Conservation (phyloP, 2,797 vertebrate genomes). For the Cetoscarus ocellatus region DNA sequence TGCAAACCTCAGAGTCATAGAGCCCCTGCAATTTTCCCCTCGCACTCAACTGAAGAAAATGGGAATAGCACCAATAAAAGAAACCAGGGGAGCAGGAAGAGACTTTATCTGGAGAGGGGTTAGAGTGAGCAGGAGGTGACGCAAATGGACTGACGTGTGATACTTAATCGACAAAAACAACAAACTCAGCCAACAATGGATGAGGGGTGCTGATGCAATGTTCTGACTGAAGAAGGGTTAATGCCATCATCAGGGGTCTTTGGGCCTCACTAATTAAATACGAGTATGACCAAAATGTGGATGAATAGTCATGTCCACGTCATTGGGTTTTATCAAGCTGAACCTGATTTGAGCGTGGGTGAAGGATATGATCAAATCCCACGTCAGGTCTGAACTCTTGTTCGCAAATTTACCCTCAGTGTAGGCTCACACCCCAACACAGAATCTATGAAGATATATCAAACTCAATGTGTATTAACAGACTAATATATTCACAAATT, state of each 20-base stretch:
- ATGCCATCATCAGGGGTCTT: conserved; percentile 8
- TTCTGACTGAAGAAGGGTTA: conserved; percentile 32
- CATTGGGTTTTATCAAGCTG: no score
- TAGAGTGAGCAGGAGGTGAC: conserved; percentile 27
- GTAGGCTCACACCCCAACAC: no score
- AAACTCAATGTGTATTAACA: no score
- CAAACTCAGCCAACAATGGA: conserved; percentile 9
- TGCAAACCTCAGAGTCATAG: conserved; percentile 37
- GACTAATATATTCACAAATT: no score
- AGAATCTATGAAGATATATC: no score
- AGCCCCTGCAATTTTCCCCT: conserved; percentile 25
- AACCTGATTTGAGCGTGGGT: no score
- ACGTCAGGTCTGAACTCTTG: no score
- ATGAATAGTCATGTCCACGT: no score
- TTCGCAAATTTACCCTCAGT: no score
- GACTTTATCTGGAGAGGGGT: conserved; percentile 15
- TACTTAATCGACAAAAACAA: conserved; percentile 2
- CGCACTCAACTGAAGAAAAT: conserved; percentile 17
- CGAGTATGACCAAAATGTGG: no score
- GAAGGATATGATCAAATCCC: no score
- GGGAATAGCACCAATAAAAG: conserved; percentile 16
- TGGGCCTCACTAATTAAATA: background rate
- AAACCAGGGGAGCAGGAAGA: conserved; percentile 13
- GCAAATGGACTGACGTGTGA: conserved; percentile 15
- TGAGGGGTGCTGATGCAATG: conserved; percentile 5